Evolutionary conservation across 2,888 invertebrate species (phyloP).

Genomic region (Bombylius major): DNA sequence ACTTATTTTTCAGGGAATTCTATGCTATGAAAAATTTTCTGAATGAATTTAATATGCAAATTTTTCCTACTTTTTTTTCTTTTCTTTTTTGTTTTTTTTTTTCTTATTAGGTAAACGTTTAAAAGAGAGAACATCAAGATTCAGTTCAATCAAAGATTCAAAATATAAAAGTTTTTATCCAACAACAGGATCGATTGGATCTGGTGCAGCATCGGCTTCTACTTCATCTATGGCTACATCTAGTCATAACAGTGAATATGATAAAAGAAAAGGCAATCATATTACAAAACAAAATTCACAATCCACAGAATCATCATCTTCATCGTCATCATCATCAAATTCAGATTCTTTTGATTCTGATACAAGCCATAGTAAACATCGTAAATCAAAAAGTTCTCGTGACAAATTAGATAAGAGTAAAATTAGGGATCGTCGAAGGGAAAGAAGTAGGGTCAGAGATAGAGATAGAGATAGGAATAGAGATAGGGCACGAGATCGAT

Average conservation of each 20-base stretch:
- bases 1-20: too few relatives aligned
- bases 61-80: neutral
- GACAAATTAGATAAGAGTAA: neutral
- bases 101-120: constrained; percentile 27
- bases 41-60: too few relatives aligned
- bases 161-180: constrained; percentile 13
- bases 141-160: constrained; percentile 34
- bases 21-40: too few relatives aligned
- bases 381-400: neutral
- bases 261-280: constrained; percentile 4
- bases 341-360: constrained; percentile 7
- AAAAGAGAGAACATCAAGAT: constrained; percentile 32
- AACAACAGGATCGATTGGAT: neutral
- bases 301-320: constrained; percentile 4
- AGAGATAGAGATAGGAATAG: neutral
- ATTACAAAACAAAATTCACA: neutral
- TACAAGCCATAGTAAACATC: constrained; percentile 1
- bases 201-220: neutral
- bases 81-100: constrained; percentile 9
- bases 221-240: neutral
- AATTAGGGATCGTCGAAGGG: too few relatives aligned
- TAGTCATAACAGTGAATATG: constrained; percentile 2
- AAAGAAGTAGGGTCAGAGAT: neutral
- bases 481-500: neutral
- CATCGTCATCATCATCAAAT: neutral